Base-by-base conservation (phyloP, 53 echinoderm and acorn worm genomes). In the Apostichopus leukothele region DNA sequence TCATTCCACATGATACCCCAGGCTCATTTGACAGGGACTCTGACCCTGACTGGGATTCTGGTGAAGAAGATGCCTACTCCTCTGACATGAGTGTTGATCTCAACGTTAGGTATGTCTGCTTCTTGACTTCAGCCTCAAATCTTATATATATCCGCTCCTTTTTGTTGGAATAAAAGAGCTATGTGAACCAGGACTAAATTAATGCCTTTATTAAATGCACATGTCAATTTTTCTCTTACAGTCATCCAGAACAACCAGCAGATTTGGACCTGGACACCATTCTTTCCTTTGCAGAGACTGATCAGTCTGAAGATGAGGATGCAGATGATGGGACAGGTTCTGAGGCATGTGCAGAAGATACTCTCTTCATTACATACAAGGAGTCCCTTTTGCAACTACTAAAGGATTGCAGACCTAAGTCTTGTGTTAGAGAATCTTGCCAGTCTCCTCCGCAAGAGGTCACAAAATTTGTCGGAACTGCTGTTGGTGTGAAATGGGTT, bases 381-480 rank as follows among this genome's bases (percentile, higher is more conserved):
- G 52, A 78, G 52, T 78, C 78, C 3, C 51, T 78, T 4, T 78
- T 5, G 10, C 52, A 78, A 53, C 78, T 78, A 11, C 52, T 78
- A 19, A 52, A 51, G 19, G 4, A 51, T 22, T 78, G 52, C 52
- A 50, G 78, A 12, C 78, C 78, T n/a, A 16, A 51, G 3, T 9
- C 1, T n/a, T 78, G 78, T 78, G 19, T 12, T 6, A 78, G 19
- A 4, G 13, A 78, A 13, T 51, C 78, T 3, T 78, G 78, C 78
- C 51, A 50, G 50, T 78, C 78, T 10, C 7, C 53, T 6, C 78
- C 78, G 10, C 13, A 78, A 18, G 78, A 78, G 52, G 51, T 78
- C 13, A 52, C 52, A 10, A 78, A 51, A 19, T 78, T 78, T 78
- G 51, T 78, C 6, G 78, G 78, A 16, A 78, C 78, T 51, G 78